Evolutionary conservation across 2,797 vertebrate species (phyloP).

Genomic region (Manis crassicaudata): DNA sequence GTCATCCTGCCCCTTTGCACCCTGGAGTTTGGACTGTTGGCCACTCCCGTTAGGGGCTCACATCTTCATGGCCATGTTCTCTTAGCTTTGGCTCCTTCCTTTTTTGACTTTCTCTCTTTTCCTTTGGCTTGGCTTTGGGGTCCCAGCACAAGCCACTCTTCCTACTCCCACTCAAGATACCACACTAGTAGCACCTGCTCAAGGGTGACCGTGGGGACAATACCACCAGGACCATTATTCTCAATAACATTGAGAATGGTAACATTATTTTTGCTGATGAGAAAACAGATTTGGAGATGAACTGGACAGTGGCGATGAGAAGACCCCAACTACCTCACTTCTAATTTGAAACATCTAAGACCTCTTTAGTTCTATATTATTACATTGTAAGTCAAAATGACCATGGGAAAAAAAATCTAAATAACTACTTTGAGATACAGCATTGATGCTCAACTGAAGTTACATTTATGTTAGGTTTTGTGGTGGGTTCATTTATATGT

Average conservation of each 20-base stretch:
- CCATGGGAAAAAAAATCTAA: neutral
- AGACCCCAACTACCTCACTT: neutral
- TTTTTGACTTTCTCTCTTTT: neutral
- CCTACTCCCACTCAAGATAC: neutral
- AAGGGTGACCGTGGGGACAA: neutral
- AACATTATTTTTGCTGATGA: neutral
- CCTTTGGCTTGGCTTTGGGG: neutral
- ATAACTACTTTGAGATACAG: neutral
- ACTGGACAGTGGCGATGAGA: neutral
- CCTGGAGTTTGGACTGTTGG: neutral
- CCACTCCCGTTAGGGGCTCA: neutral
- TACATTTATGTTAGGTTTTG: neutral
- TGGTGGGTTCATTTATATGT: neutral
- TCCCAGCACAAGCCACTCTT: neutral
- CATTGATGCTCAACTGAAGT: neutral
- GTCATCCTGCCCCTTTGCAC: neutral
- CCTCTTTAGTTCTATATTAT: neutral
- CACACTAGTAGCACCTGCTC: neutral
- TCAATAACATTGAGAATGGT: neutral
- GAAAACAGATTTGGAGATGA: constrained; percentile 7
- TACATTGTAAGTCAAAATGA: neutral
- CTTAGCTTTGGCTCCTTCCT: neutral
- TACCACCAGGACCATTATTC: neutral
- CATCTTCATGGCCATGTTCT: neutral
- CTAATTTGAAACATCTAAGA: neutral